These are phyloP conservation scores for Popillia japonica DNA, from an alignment of 1,140 invertebrate species.

Conservation along the genomic window DNA sequence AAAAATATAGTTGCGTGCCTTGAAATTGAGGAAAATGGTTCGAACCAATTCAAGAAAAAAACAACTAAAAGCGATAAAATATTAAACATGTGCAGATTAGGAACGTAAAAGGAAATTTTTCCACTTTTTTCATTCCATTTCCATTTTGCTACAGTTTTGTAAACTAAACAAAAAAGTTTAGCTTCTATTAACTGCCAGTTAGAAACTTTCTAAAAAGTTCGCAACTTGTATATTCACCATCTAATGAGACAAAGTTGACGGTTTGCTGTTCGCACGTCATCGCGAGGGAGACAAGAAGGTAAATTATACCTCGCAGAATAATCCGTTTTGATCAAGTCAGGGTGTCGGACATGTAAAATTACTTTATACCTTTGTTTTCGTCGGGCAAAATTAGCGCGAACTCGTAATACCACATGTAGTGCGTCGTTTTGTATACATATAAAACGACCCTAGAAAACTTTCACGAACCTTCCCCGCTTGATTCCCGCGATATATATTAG, in stretches of 20 bases:
- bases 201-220: not conserved
- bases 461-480: slow-evolving; percentile 31
- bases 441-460: slow-evolving; percentile 38
- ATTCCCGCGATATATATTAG: slow-evolving; percentile 39
- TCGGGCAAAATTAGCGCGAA: slow-evolving; percentile 38
- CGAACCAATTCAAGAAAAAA: too few species aligned
- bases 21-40: too few species aligned
- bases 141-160: too few species aligned
- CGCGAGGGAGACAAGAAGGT: not conserved
- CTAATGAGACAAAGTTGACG: not conserved
- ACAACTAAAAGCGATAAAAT: too few species aligned
- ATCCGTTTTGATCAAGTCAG: slow-evolving; percentile 47
- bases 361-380: slow-evolving; percentile 40
- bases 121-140: too few species aligned
- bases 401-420: slow-evolving; percentile 33
- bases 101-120: too few species aligned
- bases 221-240: not conserved
- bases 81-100: too few species aligned
- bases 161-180: not conserved
- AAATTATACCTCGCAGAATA: slow-evolving; percentile 46
- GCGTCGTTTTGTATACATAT: too few species aligned
- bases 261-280: slow-evolving; percentile 6
- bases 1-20: too few species aligned
- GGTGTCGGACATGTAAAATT: slow-evolving; percentile 49
- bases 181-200: not conserved